Evolutionary conservation across 1,140 invertebrate species (phyloP).

Genomic region (Diprion similis): DNA sequence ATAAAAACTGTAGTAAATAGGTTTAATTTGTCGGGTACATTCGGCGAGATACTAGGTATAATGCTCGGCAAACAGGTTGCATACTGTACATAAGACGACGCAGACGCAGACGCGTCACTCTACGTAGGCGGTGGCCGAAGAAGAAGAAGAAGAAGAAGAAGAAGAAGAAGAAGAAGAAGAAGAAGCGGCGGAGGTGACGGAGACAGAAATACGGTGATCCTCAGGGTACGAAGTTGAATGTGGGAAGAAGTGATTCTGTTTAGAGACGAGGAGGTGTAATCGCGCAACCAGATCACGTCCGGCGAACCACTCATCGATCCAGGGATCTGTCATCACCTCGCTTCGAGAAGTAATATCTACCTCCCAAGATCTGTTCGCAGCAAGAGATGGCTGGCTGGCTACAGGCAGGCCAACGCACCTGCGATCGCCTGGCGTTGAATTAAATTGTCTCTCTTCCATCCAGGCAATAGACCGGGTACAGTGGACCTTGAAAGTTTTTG

Average conservation of each 20-base stretch:
- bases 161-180: background rate
- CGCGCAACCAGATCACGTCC: constrained; percentile 3
- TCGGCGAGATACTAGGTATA: no score
- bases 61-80: no score
- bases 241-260: background rate
- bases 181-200: no score
- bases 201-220: no score
- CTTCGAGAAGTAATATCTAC: background rate
- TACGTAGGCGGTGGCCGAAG: background rate
- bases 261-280: background rate
- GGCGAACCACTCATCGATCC: constrained; percentile 6
- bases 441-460: background rate
- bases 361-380: background rate
- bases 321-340: background rate
- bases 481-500: constrained; percentile 2
- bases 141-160: background rate
- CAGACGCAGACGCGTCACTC: background rate
- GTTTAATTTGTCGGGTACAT: no score
- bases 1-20: background rate
- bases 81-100: no score
- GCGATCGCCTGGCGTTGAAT: constrained; percentile 6
- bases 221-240: no score
- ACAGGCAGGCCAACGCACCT: background rate
- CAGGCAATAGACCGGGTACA: background rate
- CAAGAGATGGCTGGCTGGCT: background rate